phyloP scores from a whole-genome alignment of 2,888 invertebrate species.

The Ectemnius lituratus region DNA sequence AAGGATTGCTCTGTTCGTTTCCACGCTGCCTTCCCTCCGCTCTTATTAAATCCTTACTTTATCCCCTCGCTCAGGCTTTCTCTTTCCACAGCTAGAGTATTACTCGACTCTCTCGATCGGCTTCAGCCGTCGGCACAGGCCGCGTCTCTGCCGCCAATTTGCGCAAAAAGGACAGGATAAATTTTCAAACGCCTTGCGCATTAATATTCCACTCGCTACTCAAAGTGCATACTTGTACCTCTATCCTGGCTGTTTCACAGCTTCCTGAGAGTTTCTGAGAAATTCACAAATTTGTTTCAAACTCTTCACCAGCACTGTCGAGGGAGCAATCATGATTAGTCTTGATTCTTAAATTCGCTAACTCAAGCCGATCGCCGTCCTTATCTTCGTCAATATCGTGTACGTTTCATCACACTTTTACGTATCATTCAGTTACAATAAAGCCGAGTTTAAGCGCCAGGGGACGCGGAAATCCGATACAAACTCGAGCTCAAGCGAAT shows the following conservation, averaged over 20 bases:
- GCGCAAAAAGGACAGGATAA: slow-evolving; percentile 56
- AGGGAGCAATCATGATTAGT: background rate
- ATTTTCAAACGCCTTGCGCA: slow-evolving; percentile 60
- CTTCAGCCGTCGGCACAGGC: slow-evolving; percentile 9
- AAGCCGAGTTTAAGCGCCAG: background rate
- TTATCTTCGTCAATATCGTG: no score
- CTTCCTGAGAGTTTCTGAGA: slow-evolving; percentile 9
- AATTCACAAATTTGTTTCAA: slow-evolving; percentile 20
- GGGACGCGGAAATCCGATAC: no score
- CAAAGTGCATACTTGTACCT: slow-evolving; percentile 10
- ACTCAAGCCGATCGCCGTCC: no score
- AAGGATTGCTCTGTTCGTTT: background rate
- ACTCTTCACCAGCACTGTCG: background rate
- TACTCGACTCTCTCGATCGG: slow-evolving; percentile 34
- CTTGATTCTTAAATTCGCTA: background rate
- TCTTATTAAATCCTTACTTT: slow-evolving; percentile 58
- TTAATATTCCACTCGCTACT: slow-evolving; percentile 30
- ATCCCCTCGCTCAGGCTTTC: slow-evolving; percentile 35
- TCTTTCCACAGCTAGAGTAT: slow-evolving; percentile 33
- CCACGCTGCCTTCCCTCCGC: slow-evolving; percentile 26
- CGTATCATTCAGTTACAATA: background rate
- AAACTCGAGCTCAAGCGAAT: no score
- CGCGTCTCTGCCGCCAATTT: slow-evolving; percentile 54
- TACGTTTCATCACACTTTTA: no score
- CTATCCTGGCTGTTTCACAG: background rate